A percentile compares a stretch with the other conserved stretches of the same genome.
Evolutionary conservation across 2,888 invertebrate species (phyloP).

Genomic region (Macaria notata): DNA sequence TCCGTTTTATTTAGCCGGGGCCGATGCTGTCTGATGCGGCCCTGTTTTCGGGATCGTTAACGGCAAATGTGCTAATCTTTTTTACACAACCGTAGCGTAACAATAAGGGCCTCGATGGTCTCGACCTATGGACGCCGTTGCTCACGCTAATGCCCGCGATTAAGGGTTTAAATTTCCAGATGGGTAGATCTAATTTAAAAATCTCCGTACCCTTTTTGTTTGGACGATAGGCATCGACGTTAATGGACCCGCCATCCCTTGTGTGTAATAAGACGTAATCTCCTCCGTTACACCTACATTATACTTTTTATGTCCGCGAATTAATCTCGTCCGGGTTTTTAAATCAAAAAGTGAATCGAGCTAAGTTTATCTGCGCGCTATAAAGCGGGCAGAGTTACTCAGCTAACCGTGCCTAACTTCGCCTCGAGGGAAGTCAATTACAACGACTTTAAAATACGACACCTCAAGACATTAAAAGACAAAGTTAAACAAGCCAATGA

Average conservation of each 20-base stretch:
- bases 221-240: slow-evolving; percentile 36
- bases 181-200: slow-evolving; percentile 44
- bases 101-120: slow-evolving; percentile 65
- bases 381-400: slow-evolving; percentile 41
- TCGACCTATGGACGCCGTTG: slow-evolving; percentile 55
- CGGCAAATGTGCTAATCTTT: slow-evolving; percentile 78
- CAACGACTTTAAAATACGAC: slow-evolving; percentile 55
- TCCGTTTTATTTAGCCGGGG: slow-evolving; percentile 71
- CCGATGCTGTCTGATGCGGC: slow-evolving; percentile 67
- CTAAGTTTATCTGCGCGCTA: slow-evolving; percentile 39
- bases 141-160: slow-evolving; percentile 61
- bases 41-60: slow-evolving; percentile 78
- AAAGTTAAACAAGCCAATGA: slow-evolving; percentile 56
- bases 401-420: slow-evolving; percentile 45
- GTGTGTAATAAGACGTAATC: slow-evolving; percentile 32
- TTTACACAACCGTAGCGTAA: slow-evolving; percentile 65
- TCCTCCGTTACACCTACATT: slow-evolving; percentile 25
- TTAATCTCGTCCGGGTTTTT: slow-evolving; percentile 32
- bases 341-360: slow-evolving; percentile 34
- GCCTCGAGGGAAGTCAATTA: slow-evolving; percentile 52
- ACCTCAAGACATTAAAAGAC: slow-evolving; percentile 53
- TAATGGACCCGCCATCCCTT: slow-evolving; percentile 33
- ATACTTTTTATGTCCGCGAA: slow-evolving; percentile 25
- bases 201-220: slow-evolving; percentile 37
- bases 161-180: slow-evolving; percentile 59